These are phyloP conservation scores for Hypsibius dujardini DNA, from an alignment of 1,140 invertebrate species.

Conservation along the genomic window DNA sequence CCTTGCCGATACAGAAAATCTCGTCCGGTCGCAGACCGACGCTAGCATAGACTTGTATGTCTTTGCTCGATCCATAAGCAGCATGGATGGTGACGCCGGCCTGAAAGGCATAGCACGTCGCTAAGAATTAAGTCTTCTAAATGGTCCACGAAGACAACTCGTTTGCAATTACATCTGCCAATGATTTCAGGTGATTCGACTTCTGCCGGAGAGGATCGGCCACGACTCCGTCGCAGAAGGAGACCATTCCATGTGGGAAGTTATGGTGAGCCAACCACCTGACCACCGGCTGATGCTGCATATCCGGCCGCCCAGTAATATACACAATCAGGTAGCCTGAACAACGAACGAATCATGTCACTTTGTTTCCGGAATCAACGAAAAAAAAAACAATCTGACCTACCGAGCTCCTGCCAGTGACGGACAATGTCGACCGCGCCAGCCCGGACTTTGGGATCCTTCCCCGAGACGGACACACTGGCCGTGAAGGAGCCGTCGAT, in stretches of 20 bases:
- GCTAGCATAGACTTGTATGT: conserved; percentile 77
- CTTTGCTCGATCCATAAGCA: conserved; percentile 88
- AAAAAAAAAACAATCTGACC: conserved; percentile 19
- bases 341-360: conserved; percentile 23
- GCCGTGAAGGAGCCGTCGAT: conserved; percentile 98
- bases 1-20: conserved; percentile 86
- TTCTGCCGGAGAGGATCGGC: conserved; percentile 92
- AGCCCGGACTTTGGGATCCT: conserved; percentile 87
- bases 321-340: conserved; percentile 93
- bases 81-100: conserved; percentile 67
- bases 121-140: too few species aligned
- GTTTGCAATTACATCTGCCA: conserved; percentile 27
- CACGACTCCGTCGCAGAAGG: conserved; percentile 86
- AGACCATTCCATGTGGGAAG: conserved; percentile 91
- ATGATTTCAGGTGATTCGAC: conserved; percentile 55
- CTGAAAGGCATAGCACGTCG: conserved; percentile 40
- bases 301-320: conserved; percentile 78
- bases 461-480: conserved; percentile 89
- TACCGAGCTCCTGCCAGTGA: conserved; percentile 15
- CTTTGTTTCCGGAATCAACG: conserved; percentile 20
- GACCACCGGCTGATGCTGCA: conserved; percentile 93
- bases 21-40: conserved; percentile 67
- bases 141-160: too few species aligned
- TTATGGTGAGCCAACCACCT: conserved; percentile 97
- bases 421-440: conserved; percentile 87